phyloP scores from a whole-genome alignment of 2,797 vertebrate species.

The Oreonectes daqikongensis region DNA sequence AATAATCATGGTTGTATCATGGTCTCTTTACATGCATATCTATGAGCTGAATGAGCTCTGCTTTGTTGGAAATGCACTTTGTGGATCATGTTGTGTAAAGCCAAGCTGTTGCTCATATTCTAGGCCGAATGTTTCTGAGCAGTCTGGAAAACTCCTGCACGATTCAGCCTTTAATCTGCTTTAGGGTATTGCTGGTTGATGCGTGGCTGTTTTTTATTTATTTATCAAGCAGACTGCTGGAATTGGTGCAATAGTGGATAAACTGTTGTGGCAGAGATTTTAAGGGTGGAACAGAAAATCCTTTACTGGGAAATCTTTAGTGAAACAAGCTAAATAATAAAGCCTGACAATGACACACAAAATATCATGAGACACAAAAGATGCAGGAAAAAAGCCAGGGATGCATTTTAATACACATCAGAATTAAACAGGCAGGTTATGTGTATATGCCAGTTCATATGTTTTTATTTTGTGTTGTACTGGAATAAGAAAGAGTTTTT shows the following conservation, averaged over 20 bases:
- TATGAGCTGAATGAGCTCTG: conserved; percentile 20
- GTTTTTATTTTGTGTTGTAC: too few species aligned
- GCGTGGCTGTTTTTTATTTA: conserved; percentile 55
- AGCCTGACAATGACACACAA: not conserved
- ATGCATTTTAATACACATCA: not conserved
- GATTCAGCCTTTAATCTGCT: conserved; percentile 81
- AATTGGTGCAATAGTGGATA: conserved; percentile 57
- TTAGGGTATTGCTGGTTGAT: conserved; percentile 75
- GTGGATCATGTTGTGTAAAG: conserved; percentile 31
- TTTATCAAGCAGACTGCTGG: conserved; percentile 70
- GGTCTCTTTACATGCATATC: conserved; percentile 10
- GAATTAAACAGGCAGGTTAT: not conserved
- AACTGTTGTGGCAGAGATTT: conserved; percentile 26
- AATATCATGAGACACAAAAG: not conserved
- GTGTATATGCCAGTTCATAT: too few species aligned
- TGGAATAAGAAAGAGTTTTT: too few species aligned
- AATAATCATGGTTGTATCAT: not conserved
- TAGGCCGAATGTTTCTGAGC: conserved; percentile 16
- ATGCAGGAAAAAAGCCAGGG: not conserved
- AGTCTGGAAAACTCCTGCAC: conserved; percentile 70
- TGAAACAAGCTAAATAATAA: not conserved
- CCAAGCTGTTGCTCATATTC: conserved; percentile 26
- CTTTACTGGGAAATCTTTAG: conserved; percentile 36
- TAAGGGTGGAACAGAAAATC: conserved; percentile 15
- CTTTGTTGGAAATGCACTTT: conserved; percentile 24